Conservation (phyloP, 2,888 invertebrate genomes). For the Ariolimax columbianus region DNA sequence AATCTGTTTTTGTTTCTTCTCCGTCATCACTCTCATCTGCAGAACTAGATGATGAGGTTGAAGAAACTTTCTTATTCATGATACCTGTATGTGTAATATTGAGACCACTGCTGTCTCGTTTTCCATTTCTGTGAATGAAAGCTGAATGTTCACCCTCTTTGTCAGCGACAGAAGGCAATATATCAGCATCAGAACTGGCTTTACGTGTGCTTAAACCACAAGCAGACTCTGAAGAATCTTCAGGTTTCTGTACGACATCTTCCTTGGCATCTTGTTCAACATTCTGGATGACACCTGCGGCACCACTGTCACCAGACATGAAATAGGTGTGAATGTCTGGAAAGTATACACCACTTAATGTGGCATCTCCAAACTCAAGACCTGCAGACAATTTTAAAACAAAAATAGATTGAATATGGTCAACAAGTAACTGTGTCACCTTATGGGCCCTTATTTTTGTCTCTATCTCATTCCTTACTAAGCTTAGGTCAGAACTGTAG, state of each 20-base stretch:
- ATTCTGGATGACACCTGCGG: constrained; percentile 29
- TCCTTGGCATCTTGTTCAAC: constrained; percentile 30
- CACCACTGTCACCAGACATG: constrained; percentile 7
- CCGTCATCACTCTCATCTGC: neutral
- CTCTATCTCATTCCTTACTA: no score
- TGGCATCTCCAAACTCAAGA: constrained; percentile 56
- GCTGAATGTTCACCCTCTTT: neutral
- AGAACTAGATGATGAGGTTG: constrained; percentile 15
- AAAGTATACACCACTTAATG: constrained; percentile 52
- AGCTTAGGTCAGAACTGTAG: no score
- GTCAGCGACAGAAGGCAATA: neutral
- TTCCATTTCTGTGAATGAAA: neutral
- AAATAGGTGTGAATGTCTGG: constrained; percentile 55
- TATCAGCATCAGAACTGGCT: no score
- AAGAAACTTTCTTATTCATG: neutral
- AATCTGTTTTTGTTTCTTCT: neutral
- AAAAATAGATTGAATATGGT: neutral
- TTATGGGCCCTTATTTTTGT: no score
- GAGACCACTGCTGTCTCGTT: neutral
- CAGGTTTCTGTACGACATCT: neutral
- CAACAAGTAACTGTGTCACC: no score
- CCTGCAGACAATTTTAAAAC: constrained; percentile 36
- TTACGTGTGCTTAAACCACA: neutral
- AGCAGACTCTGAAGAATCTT: neutral
- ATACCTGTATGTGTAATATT: neutral